These are phyloP conservation scores for Distichodus sexfasciatus DNA, from an alignment of 2,797 vertebrate species.

Conservation along the genomic window DNA sequence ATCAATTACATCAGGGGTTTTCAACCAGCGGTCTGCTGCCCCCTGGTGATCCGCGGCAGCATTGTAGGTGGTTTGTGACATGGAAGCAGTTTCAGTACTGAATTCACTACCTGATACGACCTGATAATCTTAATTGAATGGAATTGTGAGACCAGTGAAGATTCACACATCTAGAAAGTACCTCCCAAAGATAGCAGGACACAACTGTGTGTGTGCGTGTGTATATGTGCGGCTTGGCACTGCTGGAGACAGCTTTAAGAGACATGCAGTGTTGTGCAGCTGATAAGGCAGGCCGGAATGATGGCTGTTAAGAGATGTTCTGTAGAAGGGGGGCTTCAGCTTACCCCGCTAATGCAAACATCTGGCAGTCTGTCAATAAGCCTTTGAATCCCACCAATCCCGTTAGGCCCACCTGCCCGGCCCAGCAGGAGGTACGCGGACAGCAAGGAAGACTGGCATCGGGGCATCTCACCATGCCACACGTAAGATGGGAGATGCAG, in stretches of 20 bases:
- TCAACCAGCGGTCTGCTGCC: too few relatives aligned
- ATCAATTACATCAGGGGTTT: too few relatives aligned
- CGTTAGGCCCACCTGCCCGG: conserved; percentile 42
- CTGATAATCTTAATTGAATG: too few relatives aligned
- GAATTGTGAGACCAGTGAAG: too few relatives aligned
- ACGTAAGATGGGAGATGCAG: conserved; percentile 66
- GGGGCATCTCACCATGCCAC: conserved; percentile 61
- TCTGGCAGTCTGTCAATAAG: conserved; percentile 37
- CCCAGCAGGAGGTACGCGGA: conserved; percentile 33
- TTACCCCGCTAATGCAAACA: conserved; percentile 33
- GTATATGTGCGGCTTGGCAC: too few relatives aligned
- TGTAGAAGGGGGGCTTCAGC: conserved; percentile 36
- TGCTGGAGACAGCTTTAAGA: conserved; percentile 9
- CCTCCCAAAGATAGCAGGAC: too few relatives aligned
- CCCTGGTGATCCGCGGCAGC: too few relatives aligned
- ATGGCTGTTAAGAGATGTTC: conserved; percentile 39
- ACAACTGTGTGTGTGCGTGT: too few relatives aligned
- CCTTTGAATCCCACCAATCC: conserved; percentile 35
- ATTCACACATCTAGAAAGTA: too few relatives aligned
- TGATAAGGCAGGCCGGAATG: conserved; percentile 34
- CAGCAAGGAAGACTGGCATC: conserved; percentile 10
- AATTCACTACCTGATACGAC: too few relatives aligned
- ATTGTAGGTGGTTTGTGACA: too few relatives aligned
- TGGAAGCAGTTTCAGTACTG: too few relatives aligned
- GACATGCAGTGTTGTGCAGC: conserved; percentile 6